Evolutionary conservation across 2,113 vertebrate species (phyloP), one percentile per base, ranked within the genome.

Genomic region (Lucifuga dentata): DNA sequence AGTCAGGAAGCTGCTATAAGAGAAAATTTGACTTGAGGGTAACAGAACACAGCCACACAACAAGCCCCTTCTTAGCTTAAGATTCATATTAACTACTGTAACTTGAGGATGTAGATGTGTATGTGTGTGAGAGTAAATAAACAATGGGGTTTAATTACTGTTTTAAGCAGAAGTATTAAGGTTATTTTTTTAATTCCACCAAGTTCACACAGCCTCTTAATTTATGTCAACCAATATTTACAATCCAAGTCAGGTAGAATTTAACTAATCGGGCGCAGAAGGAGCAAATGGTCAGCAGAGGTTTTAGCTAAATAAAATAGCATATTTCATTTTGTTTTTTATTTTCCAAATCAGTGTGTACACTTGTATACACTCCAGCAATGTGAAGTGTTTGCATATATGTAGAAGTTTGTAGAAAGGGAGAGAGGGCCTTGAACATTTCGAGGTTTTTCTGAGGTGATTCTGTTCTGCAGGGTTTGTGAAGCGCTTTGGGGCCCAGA

Each of bases 401-500:
- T 86, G 69, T 58, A 66, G 80, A 57, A 75, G 81, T 81, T 74
- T 77, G 40, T 76, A 78, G 84, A 69, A 46, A 85, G 89, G 81
- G 74, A 78, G 83, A 67, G 81, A 88, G 85, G 81, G 78, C 79
- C 83, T 87, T 90, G 82, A 83, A 81, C 80, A 90, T 92, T 86
- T 86, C 43, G 88, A 91, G 88, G 90, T 90, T 91, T 90, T 93
- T 94, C 93, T 94, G 91, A 93, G 92, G 92, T 94, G 88, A 93
- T 94, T 94, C 89, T 94, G 91, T 94, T 93, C 93, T 93, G 92
- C 93, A 94, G 93, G 93, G 93, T 94, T 91, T 94, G 93, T 93
- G 92, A 94, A 91, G 92, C 93, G 90, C 92, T 94, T 93, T 94
- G 93, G 93, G 92, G 91, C 90, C 92, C 93, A 90, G 93, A 94